Percentiles rank a stretch among this genome's conserved stretches.
phyloP scores from a whole-genome alignment of 2,113 vertebrate genomes.

The Chauna torquata region DNA sequence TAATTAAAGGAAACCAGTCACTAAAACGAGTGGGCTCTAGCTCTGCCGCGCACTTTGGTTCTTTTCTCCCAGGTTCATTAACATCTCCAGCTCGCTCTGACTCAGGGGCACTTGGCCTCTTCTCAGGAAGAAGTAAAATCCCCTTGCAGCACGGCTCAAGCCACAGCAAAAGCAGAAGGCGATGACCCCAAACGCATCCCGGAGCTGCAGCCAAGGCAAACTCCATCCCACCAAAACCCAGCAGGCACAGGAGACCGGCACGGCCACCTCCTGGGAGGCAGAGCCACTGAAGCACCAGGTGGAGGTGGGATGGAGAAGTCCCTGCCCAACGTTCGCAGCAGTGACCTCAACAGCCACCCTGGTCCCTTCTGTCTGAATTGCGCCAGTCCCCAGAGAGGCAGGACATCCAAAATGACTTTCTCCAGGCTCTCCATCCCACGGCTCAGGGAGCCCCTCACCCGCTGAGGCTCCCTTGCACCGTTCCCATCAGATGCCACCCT shows the following conservation, averaged over 20 bases:
- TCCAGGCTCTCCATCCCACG: neutral
- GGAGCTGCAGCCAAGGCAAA: neutral
- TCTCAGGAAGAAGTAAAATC: neutral
- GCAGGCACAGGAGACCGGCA: neutral
- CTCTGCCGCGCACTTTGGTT: neutral
- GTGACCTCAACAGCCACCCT: no score
- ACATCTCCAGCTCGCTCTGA: neutral
- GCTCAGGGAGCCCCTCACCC: accelerated
- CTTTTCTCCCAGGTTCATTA: neutral
- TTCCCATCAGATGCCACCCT: neutral
- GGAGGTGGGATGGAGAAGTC: no score
- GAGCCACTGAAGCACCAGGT: neutral
- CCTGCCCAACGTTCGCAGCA: neutral
- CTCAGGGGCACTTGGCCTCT: neutral
- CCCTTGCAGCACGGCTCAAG: neutral
- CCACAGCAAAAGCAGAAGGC: neutral
- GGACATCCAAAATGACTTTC: neutral
- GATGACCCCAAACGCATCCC: accelerated
- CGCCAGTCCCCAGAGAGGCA: neutral
- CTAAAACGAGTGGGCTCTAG: neutral
- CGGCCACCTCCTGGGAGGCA: no score
- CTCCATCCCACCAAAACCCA: neutral
- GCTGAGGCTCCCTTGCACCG: accelerated
- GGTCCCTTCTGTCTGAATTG: no score
- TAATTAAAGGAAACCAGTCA: neutral